Base-by-base conservation (phyloP, 1,140 invertebrate species). In the Lasioglossum albipes region DNA sequence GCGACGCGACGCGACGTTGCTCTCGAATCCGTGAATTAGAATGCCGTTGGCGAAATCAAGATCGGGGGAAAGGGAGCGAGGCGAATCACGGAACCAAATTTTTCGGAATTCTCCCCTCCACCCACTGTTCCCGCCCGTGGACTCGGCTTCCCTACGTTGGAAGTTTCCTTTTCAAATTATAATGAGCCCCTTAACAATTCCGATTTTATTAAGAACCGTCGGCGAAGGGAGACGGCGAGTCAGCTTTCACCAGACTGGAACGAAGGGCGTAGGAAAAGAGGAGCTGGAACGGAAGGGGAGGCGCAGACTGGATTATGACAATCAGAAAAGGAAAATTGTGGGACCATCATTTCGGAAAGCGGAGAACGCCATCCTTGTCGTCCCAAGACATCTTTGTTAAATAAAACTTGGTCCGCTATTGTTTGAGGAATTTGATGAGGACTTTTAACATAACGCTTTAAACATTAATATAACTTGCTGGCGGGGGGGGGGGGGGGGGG, bases 131-230 rank as follows among this genome's bases (percentile, higher is more conserved):
- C 7, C 27, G 45, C 1, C 9, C 9, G 9, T 9, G 45, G 45
- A 36, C 36, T 36, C 45, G 45, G 52, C 13, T 12, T 27, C 42
- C 27, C 57, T 2, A 1, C 7, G 20, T 18, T 52, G 62, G 62
- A 74, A 74, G 62, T 79, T 85, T 78, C 77, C 79, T 80, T 87
- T 87, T 85, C 75, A 83, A 66, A 81, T 85, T 79, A 77, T 87
- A 89, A 88, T 76, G 81, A 87, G 41, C 76, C 84, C 83, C 85
- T 90, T 87, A 85, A 81, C 81, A 85, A 90, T 89, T 85, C 87
- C 62, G 85, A 88, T 89, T 89, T 87, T 89, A 88, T 88, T 84
- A 84, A 89, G 85, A 83, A 67, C 36, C 66, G 45, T 69, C 45
- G 31, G 27, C 66, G 45, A 45, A 64, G 31, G 42, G 59, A 65